These are phyloP conservation scores for Aselliscus stoliczkanus DNA, from an alignment of 2,797 vertebrate genomes.

Conservation along the genomic window DNA sequence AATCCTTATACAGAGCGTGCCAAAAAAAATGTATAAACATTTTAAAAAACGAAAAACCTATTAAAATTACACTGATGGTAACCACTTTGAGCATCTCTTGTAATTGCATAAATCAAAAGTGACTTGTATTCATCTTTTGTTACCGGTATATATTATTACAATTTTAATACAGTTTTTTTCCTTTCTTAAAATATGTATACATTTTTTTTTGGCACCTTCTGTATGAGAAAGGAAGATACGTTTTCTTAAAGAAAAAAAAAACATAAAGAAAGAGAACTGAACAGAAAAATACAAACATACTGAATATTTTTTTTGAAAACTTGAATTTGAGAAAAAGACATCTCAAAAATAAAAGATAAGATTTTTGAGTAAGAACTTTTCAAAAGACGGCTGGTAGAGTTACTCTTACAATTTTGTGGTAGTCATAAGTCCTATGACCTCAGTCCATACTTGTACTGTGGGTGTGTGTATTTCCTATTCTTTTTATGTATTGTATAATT, in stretches of 20 bases:
- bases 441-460: background rate
- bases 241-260: background rate
- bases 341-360: constrained; percentile 9
- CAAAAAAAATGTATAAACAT: no score
- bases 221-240: background rate
- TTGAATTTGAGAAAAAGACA: constrained; percentile 11
- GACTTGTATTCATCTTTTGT: no score
- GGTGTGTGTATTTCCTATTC: background rate
- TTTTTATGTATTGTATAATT: background rate
- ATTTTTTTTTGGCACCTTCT: no score
- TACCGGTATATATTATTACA: no score
- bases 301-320: constrained; percentile 23
- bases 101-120: no score
- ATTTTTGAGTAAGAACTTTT: constrained; percentile 25
- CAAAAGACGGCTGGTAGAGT: background rate
- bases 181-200: no score
- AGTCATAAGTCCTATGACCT: background rate
- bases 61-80: no score
- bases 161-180: no score
- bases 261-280: background rate
- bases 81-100: no score
- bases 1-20: background rate
- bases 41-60: no score
- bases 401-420: background rate
- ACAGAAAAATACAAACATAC: background rate